phyloP scores from a whole-genome alignment of 2,888 invertebrate species.

The Electrophaes corylata region DNA sequence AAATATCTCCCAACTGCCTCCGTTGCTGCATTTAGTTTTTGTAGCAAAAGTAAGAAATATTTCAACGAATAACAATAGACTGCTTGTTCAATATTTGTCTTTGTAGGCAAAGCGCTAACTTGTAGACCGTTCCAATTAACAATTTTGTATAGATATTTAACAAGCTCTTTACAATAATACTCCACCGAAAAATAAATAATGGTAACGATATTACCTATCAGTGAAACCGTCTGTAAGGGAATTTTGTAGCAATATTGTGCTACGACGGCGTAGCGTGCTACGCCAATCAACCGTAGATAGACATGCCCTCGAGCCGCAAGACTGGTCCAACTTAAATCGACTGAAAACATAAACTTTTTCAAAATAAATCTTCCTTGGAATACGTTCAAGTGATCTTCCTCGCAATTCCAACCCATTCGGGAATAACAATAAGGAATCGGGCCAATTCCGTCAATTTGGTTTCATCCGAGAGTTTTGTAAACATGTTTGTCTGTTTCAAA shows the following conservation, averaged over 20 bases:
- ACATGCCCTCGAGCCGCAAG: constrained; percentile 37
- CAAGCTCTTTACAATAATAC: neutral
- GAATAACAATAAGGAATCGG: constrained; percentile 52
- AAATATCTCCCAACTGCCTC: constrained; percentile 54
- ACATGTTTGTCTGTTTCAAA: constrained; percentile 64
- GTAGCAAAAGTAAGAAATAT: constrained; percentile 6
- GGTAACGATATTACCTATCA: neutral
- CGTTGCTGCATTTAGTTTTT: constrained; percentile 21
- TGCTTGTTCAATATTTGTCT: neutral
- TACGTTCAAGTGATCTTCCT: constrained; percentile 16
- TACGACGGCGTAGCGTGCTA: constrained; percentile 31
- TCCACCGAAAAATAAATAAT: neutral
- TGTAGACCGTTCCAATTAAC: neutral
- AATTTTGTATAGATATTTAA: neutral
- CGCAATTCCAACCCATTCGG: constrained; percentile 45
- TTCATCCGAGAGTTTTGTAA: constrained; percentile 46
- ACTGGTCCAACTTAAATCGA: constrained; percentile 60
- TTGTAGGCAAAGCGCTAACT: neutral
- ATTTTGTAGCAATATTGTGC: constrained; percentile 8
- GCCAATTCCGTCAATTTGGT: constrained; percentile 54
- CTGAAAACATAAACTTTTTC: constrained; percentile 55
- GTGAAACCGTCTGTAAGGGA: neutral
- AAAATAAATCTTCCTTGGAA: constrained; percentile 20
- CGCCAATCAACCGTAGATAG: constrained; percentile 43
- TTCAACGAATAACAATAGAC: neutral